Percentiles rank a stretch among this genome's conserved stretches.
Evolutionary conservation across 1,140 invertebrate species (phyloP).

Genomic region (Hirudo medicinalis): DNA sequence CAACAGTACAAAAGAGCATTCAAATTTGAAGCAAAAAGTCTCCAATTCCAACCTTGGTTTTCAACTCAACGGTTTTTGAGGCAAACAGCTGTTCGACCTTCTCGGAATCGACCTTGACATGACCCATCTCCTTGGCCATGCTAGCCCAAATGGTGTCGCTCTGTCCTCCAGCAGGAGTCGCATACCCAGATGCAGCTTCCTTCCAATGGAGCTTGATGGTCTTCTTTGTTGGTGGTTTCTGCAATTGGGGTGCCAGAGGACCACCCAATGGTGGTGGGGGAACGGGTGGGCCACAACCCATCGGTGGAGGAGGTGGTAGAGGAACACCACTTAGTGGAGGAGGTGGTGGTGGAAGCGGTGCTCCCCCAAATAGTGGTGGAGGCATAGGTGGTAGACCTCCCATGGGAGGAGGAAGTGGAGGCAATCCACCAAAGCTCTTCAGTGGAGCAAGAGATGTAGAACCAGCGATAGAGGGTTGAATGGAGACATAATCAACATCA

Average conservation of each 20-base stretch:
- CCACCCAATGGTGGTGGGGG: slow-evolving; percentile 40
- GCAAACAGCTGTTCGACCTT: slow-evolving; percentile 95
- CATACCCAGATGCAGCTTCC: slow-evolving; percentile 49
- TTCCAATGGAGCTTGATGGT: slow-evolving; percentile 99
- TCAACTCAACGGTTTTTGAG: slow-evolving; percentile 83
- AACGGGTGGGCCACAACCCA: slow-evolving; percentile 17
- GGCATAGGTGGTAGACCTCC: slow-evolving; percentile 18
- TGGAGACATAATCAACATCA: slow-evolving; percentile 4
- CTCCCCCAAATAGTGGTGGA: slow-evolving; percentile 33
- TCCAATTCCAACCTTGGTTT: slow-evolving; percentile 55
- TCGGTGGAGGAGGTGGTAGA: slow-evolving; percentile 41
- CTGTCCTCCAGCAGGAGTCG: slow-evolving; percentile 51
- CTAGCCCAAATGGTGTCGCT: slow-evolving; percentile 85
- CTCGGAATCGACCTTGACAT: slow-evolving; percentile 63
- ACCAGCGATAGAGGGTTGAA: neutral
- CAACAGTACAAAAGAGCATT: neutral
- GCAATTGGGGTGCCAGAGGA: slow-evolving; percentile 33
- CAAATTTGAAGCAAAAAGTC: neutral
- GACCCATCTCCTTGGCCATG: slow-evolving; percentile 52
- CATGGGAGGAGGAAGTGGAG: neutral
- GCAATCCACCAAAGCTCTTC: neutral
- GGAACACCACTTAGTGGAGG: slow-evolving; percentile 26
- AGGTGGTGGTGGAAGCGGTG: slow-evolving; percentile 28
- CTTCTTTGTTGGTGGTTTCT: slow-evolving; percentile 55
- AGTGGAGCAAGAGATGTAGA: neutral